A percentile compares a stretch with the other conserved stretches of the same genome.
phyloP scores from a whole-genome alignment of 2,113 vertebrate genomes.

The Manacus vitellinus region DNA sequence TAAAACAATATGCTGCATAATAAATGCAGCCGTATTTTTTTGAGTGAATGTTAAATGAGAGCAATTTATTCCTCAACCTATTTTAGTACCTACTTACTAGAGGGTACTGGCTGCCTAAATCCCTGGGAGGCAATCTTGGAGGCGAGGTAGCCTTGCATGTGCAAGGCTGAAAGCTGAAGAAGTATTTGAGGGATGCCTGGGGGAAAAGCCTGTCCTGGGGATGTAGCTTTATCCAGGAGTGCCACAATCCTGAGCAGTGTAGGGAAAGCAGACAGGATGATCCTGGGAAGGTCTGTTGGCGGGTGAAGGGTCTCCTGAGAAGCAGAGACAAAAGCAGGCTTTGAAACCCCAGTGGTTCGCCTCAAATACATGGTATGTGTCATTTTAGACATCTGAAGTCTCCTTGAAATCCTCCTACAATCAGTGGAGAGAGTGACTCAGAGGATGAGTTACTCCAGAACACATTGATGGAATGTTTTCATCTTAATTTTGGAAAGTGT shows the following conservation, averaged over 20 bases:
- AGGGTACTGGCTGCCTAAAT: constrained; percentile 37
- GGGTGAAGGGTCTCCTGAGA: background rate
- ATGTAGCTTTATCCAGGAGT: background rate
- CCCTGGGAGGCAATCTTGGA: background rate
- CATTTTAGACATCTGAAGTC: background rate
- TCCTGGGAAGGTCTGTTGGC: background rate
- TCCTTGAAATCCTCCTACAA: background rate
- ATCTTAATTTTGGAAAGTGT: background rate
- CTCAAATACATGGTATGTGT: background rate
- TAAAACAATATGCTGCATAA: constrained; percentile 61
- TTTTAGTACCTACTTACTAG: constrained; percentile 41
- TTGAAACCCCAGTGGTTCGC: background rate
- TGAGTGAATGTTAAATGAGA: constrained; percentile 57
- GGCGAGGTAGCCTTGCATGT: background rate
- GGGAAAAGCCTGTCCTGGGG: background rate
- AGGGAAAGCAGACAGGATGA: background rate
- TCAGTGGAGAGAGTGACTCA: background rate
- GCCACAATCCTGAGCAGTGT: background rate
- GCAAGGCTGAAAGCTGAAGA: background rate
- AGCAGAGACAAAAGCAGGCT: background rate
- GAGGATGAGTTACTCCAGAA: background rate
- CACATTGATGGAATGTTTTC: background rate
- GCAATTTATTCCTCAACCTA: constrained; percentile 51
- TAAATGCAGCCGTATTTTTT: constrained; percentile 58
- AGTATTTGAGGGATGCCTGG: background rate